A percentile compares a stretch with the other conserved stretches of the same genome.
Evolutionary conservation across 2,888 invertebrate species (phyloP).

Genomic region (Blomia tropicalis): DNA sequence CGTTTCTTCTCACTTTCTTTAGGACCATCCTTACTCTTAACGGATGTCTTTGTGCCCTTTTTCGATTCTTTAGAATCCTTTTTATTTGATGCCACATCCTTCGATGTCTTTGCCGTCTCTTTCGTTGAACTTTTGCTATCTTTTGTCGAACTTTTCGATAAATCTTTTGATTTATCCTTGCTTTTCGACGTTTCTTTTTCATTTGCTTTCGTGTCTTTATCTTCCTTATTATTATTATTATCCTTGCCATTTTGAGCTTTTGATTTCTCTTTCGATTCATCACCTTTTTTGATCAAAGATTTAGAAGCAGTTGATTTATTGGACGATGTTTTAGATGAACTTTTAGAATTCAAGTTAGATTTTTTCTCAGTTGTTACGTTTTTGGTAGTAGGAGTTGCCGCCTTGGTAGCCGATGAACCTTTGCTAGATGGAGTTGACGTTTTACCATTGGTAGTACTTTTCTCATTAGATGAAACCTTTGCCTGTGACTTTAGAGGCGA

Average conservation of each 20-base stretch:
- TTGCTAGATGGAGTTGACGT: too few species aligned
- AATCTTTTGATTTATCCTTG: not conserved
- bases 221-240: too few species aligned
- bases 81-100: not conserved
- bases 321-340: too few species aligned
- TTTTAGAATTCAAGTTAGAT: too few species aligned
- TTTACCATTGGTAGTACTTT: too few species aligned
- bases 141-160: not conserved
- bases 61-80: not conserved
- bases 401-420: too few species aligned
- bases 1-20: not conserved
- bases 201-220: not conserved
- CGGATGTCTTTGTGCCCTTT: not conserved
- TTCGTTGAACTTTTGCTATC: not conserved
- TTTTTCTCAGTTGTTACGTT: too few species aligned
- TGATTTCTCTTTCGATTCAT: slow-evolving; percentile 3
- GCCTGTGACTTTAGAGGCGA: not conserved
- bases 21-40: not conserved
- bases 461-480: too few species aligned
- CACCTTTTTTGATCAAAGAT: not conserved
- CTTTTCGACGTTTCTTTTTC: not conserved
- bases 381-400: too few species aligned
- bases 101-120: not conserved
- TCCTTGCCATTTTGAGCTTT: too few species aligned
- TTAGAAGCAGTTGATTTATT: not conserved